Evolutionary conservation across 2,797 vertebrate species (phyloP), one percentile per base, ranked within the genome.

Genomic region (Sebastes ruberrimus): DNA sequence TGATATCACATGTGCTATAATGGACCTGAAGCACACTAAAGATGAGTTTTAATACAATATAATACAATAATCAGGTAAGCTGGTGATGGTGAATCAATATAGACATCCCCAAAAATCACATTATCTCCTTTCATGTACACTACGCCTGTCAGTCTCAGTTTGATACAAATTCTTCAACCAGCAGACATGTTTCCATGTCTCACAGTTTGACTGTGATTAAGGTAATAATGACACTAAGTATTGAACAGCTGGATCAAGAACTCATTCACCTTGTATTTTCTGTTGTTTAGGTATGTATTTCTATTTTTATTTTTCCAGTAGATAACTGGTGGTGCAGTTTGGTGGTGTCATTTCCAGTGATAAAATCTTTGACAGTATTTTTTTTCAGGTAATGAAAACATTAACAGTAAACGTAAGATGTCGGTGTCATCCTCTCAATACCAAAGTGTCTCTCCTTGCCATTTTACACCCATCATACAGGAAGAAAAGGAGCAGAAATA

Each of bases 91-190:
- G 10, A 49, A 86, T 27, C 13, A 49, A 65, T 35, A 59, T 35
- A 71, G 46, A 62, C 20, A 5, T 53, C 16, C 13, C 30, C 14
- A 30, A 62, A 82, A 59, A 73, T 49, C 46, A 23, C 74, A 38
- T 53, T 5, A 60, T 62, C 13, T 65, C 28, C 69, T 70, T 86
- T 80, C 46, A 66, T 64, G 71, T 76, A 23, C 16, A 25, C 62
- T 67, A 71, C 16, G 33, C 75, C 68, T 86, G 67, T 74, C 79
- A 70, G 60, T 67, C 32, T 75, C 6, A 68, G 84, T 82, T 84
- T 68, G 11, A 69, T 28, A 56, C 9, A 56, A 60, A 74, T 56
- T 72, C 59, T 76, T 72, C 59, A 81, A 69, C 46, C 52, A 57
- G 60, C 38, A 71, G 70, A 75, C 46, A 57, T 13, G 23, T 76